phyloP scores from a whole-genome alignment of 2,888 invertebrate genomes.

The Laothoe populi region DNA sequence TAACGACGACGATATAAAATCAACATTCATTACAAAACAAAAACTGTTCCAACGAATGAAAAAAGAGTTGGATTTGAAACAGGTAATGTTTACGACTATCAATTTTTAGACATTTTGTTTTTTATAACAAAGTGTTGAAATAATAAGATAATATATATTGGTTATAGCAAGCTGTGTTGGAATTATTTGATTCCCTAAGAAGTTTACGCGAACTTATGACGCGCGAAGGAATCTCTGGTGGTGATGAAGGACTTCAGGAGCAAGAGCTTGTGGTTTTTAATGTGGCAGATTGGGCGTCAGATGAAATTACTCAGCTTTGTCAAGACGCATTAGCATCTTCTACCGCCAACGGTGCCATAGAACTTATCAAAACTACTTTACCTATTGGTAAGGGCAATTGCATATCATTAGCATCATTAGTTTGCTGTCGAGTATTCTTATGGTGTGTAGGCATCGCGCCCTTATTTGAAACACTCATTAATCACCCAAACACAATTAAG shows the following conservation, averaged over 20 bases:
- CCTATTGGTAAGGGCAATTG: conserved; percentile 55
- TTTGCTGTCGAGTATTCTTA: neutral
- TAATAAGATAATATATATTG: neutral
- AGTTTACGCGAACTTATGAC: conserved; percentile 63
- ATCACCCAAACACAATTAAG: too few species aligned
- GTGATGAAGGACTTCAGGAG: conserved; percentile 55
- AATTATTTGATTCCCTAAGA: conserved; percentile 64
- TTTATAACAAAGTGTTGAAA: too few species aligned
- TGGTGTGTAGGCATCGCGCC: too few species aligned
- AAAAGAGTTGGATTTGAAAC: conserved; percentile 77
- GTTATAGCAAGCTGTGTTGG: conserved; percentile 68
- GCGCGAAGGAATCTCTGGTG: conserved; percentile 56
- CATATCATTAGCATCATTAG: neutral
- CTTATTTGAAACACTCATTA: too few species aligned
- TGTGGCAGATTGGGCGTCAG: conserved; percentile 73
- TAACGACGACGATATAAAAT: conserved; percentile 59
- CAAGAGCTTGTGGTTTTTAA: conserved; percentile 72
- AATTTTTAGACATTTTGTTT: neutral
- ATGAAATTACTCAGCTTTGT: conserved; percentile 69
- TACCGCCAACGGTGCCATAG: conserved; percentile 53
- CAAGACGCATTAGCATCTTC: conserved; percentile 58
- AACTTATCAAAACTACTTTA: conserved; percentile 54
- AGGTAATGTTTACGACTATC: conserved; percentile 52
- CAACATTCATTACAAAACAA: conserved; percentile 55
- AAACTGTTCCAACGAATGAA: conserved; percentile 68